These are phyloP conservation scores for Brachyhypopomus gauderio DNA, from an alignment of 2,113 vertebrate genomes.

Conservation along the genomic window DNA sequence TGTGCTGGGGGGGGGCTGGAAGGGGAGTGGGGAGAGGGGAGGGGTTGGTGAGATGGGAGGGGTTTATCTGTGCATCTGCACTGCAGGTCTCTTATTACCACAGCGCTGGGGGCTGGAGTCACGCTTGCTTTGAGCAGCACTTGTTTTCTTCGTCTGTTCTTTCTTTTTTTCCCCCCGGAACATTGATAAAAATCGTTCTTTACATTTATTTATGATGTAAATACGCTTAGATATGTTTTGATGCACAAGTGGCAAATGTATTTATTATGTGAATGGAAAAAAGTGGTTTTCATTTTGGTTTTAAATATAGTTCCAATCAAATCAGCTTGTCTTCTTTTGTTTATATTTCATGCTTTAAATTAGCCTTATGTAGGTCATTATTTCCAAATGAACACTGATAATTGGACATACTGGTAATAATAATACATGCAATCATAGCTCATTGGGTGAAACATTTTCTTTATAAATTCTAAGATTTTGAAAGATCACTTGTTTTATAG, in stretches of 20 bases:
- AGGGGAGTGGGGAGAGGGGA: too few species aligned
- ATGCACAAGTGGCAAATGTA: slow-evolving; percentile 93
- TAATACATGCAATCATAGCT: neutral
- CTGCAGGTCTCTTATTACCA: neutral
- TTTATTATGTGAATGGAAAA: slow-evolving; percentile 90
- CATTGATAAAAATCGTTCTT: slow-evolving; percentile 83
- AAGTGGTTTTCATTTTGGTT: slow-evolving; percentile 80
- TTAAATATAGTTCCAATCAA: slow-evolving; percentile 85
- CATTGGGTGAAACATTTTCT: neutral
- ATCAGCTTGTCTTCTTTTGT: slow-evolving; percentile 65
- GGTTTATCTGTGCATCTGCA: slow-evolving; percentile 16
- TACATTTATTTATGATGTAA: slow-evolving; percentile 98
- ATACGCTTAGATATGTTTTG: slow-evolving; percentile 79
- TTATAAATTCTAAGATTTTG: neutral
- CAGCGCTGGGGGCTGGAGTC: slow-evolving; percentile 5
- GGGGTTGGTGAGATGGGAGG: neutral
- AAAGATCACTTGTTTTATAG: neutral
- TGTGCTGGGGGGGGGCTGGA: neutral
- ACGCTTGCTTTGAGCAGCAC: slow-evolving; percentile 49
- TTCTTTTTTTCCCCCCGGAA: slow-evolving; percentile 71
- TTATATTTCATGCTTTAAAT: neutral
- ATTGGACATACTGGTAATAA: neutral
- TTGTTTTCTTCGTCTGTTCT: neutral
- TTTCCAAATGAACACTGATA: neutral
- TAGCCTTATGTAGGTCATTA: neutral